Base-by-base conservation (phyloP, 2,888 invertebrate species). In the Acronicta leporina region DNA sequence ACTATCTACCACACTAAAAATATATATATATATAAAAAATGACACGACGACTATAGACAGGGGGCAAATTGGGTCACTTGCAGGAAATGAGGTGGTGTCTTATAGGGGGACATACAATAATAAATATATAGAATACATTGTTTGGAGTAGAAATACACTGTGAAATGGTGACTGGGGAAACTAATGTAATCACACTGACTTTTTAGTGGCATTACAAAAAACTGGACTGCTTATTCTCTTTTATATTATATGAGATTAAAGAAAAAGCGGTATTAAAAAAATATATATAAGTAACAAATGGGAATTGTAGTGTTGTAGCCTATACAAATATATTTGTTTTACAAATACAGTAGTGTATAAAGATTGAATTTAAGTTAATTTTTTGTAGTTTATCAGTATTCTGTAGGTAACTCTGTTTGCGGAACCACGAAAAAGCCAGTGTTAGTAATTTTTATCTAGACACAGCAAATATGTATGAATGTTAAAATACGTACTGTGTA, bases 1-100 rank as follows among this genome's bases (percentile, higher is more conserved):
- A 84, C 84, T 85, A 86, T 88, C 88, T 88, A 88, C 87, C 84
- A 86, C 81, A 80, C 85, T 86, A 85, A 66, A 75, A 68, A 75
- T 72, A 69, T n/a, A n/a, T n/a, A n/a, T n/a, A 77, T 51, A 81
- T 79, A 73, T 46, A 57, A 62, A 67, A 61, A 67, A 66, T 58
- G 61, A 71, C 56, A 80, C 64, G 68, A 75, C 73, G 57, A 65
- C 73, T 77, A 73, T 67, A 73, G 82, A 66, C 63, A 55, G 73
- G 80, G 78, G 78, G 76, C 50, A 20, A 27, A 53, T 58, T 33
- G 60, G 67, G 72, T 76, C 69, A 71, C 78, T 85, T 79, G 86
- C 84, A 80, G 82, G 83, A 82, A 70, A 65, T 64, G 20, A 44
- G 70, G 73, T 77, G 77, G 73, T 79, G 55, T 77, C 55, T 73